A percentile compares a stretch with the other conserved stretches of the same genome.
Conservation (phyloP, 2,113 vertebrate species). For the Chunga burmeisteri region DNA sequence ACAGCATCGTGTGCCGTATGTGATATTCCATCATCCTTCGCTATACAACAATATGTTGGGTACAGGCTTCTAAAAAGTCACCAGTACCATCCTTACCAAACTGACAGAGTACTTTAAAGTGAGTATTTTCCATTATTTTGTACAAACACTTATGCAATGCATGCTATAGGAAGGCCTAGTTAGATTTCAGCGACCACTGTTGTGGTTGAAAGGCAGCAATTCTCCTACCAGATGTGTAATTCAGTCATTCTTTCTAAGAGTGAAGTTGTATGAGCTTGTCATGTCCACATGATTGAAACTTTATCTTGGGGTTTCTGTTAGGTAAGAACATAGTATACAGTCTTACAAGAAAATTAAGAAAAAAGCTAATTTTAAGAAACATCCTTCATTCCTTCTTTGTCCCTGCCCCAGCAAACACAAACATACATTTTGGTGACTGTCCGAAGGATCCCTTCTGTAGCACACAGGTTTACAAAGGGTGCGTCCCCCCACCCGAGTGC, state of each 20-base stretch:
- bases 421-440: neutral
- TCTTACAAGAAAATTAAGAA: neutral
- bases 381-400: neutral
- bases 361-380: neutral
- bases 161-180: neutral
- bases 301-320: neutral
- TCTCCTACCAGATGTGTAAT: neutral
- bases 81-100: neutral
- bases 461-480: neutral
- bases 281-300: neutral
- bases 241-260: neutral
- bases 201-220: neutral
- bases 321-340: neutral
- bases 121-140: neutral
- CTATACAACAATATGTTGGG: neutral
- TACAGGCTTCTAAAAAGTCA: neutral
- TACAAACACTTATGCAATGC: neutral
- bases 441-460: neutral
- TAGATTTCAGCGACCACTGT: neutral
- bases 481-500: accelerated
- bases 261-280: neutral
- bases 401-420: neutral
- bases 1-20: neutral
- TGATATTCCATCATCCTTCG: neutral
- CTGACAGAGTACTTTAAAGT: neutral